Evolutionary conservation across 2,888 invertebrate genomes (phyloP).

Genomic region (Ichneumon xanthorius): DNA sequence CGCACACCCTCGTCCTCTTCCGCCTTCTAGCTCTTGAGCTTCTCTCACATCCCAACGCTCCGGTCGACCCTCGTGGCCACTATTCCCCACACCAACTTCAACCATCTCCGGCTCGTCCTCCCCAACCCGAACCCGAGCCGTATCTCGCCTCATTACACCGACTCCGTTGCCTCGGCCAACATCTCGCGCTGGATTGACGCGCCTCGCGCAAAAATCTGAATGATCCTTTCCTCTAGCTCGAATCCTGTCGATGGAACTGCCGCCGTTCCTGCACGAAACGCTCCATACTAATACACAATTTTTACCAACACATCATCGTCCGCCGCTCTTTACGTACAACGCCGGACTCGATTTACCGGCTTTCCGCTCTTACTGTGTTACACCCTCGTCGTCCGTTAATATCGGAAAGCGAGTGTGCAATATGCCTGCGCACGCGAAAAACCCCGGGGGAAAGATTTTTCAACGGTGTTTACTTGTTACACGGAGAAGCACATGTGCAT

Average conservation of each 20-base stretch:
- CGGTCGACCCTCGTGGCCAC: slow-evolving; percentile 74
- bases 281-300: slow-evolving; percentile 38
- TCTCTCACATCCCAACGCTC: slow-evolving; percentile 48
- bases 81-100: slow-evolving; percentile 67
- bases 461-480: slow-evolving; percentile 11
- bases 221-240: slow-evolving; percentile 48
- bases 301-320: slow-evolving; percentile 47
- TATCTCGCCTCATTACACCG: slow-evolving; percentile 82
- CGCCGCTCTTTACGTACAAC: not conserved
- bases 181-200: slow-evolving; percentile 76
- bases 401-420: slow-evolving; percentile 30
- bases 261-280: not conserved
- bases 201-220: slow-evolving; percentile 73
- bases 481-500: not conserved
- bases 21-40: slow-evolving; percentile 56
- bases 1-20: slow-evolving; percentile 31
- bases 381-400: slow-evolving; percentile 34
- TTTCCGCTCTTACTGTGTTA: slow-evolving; percentile 56
- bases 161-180: slow-evolving; percentile 76
- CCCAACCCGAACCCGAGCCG: slow-evolving; percentile 67
- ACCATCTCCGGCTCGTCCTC: slow-evolving; percentile 42
- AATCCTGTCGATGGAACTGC: not conserved
- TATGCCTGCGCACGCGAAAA: slow-evolving; percentile 32
- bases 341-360: slow-evolving; percentile 40
- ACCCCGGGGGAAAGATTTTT: slow-evolving; percentile 40